Percentiles rank a stretch among this genome's conserved stretches.
phyloP scores from a whole-genome alignment of 23 tunicate genomes.

The Pegea sp. region DNA sequence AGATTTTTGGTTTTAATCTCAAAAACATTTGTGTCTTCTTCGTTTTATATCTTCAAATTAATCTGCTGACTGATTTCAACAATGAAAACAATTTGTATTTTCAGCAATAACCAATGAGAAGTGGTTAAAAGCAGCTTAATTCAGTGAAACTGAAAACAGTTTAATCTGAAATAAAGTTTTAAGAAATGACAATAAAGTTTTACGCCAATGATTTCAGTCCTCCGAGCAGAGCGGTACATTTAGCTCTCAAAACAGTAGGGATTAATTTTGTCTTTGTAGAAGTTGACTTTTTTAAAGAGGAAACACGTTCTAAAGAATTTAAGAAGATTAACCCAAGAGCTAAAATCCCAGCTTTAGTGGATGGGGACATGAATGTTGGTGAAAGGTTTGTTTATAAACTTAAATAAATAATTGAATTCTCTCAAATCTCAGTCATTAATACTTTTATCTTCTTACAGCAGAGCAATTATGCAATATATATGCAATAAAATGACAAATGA shows the following conservation, averaged over 20 bases:
- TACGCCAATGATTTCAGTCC: constrained; percentile 2
- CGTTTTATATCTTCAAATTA: too few relatives aligned
- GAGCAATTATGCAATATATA: constrained; percentile 40
- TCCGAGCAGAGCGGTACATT: constrained; percentile 5
- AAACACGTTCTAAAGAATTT: constrained; percentile 3
- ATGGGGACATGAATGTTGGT: constrained; percentile 5
- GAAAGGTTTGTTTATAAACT: constrained; percentile 24
- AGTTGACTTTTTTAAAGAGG: constrained; percentile 10
- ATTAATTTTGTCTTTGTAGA: not conserved
- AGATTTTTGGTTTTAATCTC: too few relatives aligned
- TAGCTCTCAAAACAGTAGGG: constrained; percentile 6
- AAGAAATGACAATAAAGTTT: constrained; percentile 3
- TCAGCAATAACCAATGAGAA: too few relatives aligned
- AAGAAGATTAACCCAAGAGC: constrained; percentile 18
- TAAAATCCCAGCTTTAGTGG: constrained; percentile 11
- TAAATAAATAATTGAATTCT: too few relatives aligned
- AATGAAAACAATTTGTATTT: too few relatives aligned
- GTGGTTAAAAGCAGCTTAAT: too few relatives aligned
- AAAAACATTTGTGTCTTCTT: too few relatives aligned
- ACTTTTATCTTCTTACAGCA: constrained; percentile 17
- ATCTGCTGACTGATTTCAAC: too few relatives aligned
- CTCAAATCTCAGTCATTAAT: too few relatives aligned
- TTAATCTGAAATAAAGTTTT: too few relatives aligned
- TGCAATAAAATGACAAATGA: constrained; percentile 29
- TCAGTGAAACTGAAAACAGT: too few relatives aligned